A percentile compares a stretch with the other conserved stretches of the same genome.
phyloP scores from a whole-genome alignment of 2,113 vertebrate genomes.

The Silurus meridionalis region DNA sequence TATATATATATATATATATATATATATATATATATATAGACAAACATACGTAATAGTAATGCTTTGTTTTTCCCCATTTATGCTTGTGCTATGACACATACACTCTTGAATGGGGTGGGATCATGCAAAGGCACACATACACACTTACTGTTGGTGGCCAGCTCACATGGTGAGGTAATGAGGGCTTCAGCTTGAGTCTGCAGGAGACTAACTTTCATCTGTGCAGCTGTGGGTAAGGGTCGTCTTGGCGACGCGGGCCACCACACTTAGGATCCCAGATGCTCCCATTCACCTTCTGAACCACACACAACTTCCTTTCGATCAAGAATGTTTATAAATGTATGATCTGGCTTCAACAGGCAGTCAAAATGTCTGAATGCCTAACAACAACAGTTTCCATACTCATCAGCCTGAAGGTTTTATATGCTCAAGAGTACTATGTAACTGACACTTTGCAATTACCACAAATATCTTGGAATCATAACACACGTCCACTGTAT shows the following conservation, averaged over 20 bases:
- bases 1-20: too few relatives aligned
- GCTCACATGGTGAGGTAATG: conserved; percentile 74
- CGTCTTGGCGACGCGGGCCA: conserved; percentile 73
- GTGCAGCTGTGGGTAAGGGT: conserved; percentile 64
- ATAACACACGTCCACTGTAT: not conserved
- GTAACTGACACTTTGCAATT: not conserved
- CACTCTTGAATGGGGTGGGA: conserved; percentile 15
- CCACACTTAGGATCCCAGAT: conserved; percentile 50
- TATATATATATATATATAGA: not conserved
- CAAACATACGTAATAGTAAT: too few relatives aligned
- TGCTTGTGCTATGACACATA: conserved; percentile 23
- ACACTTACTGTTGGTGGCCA: conserved; percentile 49
- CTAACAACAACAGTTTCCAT: not conserved
- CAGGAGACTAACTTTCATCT: conserved; percentile 71
- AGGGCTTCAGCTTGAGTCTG: conserved; percentile 64
- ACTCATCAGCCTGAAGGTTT: not conserved
- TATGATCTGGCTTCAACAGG: not conserved
- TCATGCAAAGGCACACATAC: conserved; percentile 56
- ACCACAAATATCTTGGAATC: not conserved
- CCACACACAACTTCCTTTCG: conserved; percentile 45
- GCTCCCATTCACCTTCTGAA: conserved; percentile 35
- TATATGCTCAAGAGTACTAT: not conserved
- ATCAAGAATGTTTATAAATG: conserved; percentile 33
- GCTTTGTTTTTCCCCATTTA: conserved; percentile 1
- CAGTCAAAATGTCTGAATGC: conserved; percentile 2